A percentile compares a stretch with the other conserved stretches of the same genome.
These are phyloP conservation scores for Xylota sylvarum DNA, from an alignment of 2,888 invertebrate species.

Conservation along the genomic window DNA sequence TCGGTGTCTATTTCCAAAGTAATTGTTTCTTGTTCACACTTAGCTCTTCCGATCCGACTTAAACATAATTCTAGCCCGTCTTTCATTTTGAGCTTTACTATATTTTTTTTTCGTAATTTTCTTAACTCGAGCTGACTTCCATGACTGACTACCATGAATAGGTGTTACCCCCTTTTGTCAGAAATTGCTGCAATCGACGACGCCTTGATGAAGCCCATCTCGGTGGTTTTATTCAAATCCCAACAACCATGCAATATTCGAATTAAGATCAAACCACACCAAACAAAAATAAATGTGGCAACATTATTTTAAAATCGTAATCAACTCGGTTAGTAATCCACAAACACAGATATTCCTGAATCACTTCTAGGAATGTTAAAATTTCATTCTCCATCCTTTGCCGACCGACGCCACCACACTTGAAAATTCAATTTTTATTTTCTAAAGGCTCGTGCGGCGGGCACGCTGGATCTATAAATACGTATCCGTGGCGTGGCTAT, in stretches of 20 bases:
- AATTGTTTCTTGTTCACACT: too few relatives aligned
- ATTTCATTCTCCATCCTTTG: too few relatives aligned
- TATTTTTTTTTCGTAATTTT: too few relatives aligned
- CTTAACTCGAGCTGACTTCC: too few relatives aligned
- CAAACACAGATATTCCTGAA: constrained; percentile 17
- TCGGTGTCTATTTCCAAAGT: too few relatives aligned
- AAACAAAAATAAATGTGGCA: constrained; percentile 27
- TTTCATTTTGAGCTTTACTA: too few relatives aligned
- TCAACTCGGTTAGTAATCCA: constrained; percentile 19
- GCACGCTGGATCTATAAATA: not conserved
- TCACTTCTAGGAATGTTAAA: constrained; percentile 9
- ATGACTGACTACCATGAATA: too few relatives aligned
- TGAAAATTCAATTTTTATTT: constrained; percentile 37
- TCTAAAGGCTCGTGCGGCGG: not conserved
- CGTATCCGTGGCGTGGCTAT: not conserved
- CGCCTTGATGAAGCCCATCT: not conserved
- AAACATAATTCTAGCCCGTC: too few relatives aligned
- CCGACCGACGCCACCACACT: not conserved
- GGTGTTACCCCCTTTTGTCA: too few relatives aligned
- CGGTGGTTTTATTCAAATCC: constrained; percentile 32
- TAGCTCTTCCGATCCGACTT: too few relatives aligned
- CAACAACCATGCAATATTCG: constrained; percentile 58
- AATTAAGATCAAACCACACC: constrained; percentile 38
- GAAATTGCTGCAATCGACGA: too few relatives aligned
- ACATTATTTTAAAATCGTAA: constrained; percentile 59